These are phyloP conservation scores for Spicauda simplicius DNA, from an alignment of 2,888 invertebrate genomes.

Conservation along the genomic window DNA sequence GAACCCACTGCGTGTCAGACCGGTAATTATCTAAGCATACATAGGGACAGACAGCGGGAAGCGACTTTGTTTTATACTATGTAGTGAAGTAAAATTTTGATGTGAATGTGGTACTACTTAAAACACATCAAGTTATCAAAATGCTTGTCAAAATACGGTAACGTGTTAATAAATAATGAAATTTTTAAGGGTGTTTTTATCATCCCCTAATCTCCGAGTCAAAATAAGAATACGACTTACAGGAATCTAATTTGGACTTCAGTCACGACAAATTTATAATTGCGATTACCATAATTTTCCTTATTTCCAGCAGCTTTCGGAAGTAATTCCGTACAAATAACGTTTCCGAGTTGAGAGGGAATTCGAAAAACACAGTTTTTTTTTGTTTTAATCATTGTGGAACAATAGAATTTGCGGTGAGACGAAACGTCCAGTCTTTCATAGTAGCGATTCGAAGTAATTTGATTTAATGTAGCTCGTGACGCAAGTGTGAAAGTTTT, in stretches of 20 bases:
- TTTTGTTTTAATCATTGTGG: constrained; percentile 14
- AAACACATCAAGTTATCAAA: not conserved
- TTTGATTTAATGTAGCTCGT: too few species aligned
- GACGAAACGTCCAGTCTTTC: not conserved
- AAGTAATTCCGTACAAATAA: constrained; percentile 24
- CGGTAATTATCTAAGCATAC: too few species aligned
- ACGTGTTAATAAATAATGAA: not conserved
- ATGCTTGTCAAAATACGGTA: not conserved
- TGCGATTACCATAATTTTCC: constrained; percentile 30
- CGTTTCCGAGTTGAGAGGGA: not conserved
- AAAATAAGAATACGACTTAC: constrained; percentile 13
- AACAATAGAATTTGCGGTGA: constrained; percentile 4
- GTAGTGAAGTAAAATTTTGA: too few species aligned
- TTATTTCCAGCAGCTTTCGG: constrained; percentile 19
- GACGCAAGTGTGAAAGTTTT: too few species aligned
- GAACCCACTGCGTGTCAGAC: too few species aligned
- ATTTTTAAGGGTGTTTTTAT: not conserved
- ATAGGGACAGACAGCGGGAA: too few species aligned
- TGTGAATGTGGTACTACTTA: too few species aligned
- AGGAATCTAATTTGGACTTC: constrained; percentile 7
- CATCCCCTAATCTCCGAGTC: not conserved
- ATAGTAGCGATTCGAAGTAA: too few species aligned
- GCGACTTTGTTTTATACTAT: too few species aligned
- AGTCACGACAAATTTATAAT: constrained; percentile 30
- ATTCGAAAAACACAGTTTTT: constrained; percentile 18